A percentile compares a stretch with the other conserved stretches of the same genome.
Evolutionary conservation across 2,113 vertebrate species (phyloP).

Genomic region (Phyllopteryx taeniolatus): DNA sequence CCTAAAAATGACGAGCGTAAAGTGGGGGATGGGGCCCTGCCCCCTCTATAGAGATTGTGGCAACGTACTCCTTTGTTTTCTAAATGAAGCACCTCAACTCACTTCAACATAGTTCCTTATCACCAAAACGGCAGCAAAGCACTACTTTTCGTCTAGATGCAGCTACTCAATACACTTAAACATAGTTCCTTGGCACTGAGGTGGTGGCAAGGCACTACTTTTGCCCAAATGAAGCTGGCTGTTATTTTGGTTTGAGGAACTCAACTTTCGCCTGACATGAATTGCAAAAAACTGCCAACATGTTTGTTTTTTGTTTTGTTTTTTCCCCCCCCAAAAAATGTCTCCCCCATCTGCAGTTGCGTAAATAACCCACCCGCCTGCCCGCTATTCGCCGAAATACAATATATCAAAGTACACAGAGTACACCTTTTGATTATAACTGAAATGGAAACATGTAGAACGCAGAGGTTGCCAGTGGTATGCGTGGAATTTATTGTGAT

Average conservation of each 20-base stretch:
- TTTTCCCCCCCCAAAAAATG: background rate
- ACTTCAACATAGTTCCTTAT: background rate
- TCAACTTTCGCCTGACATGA: too few relatives aligned
- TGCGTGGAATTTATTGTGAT: background rate
- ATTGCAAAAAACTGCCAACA: background rate
- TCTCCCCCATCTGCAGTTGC: background rate
- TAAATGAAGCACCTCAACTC: background rate
- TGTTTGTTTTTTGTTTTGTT: background rate
- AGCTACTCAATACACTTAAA: background rate
- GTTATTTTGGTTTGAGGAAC: too few relatives aligned
- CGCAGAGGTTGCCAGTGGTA: background rate
- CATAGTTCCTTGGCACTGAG: background rate
- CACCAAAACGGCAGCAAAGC: background rate
- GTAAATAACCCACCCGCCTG: background rate
- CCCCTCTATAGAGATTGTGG: too few relatives aligned
- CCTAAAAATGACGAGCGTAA: background rate
- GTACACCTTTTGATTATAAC: background rate
- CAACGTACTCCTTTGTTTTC: too few relatives aligned
- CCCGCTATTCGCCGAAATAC: background rate
- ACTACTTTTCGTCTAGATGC: background rate
- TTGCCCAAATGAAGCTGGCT: too few relatives aligned
- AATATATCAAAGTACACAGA: background rate
- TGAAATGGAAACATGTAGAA: background rate
- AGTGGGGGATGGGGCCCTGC: too few relatives aligned
- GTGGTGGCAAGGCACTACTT: background rate